phyloP scores from a whole-genome alignment of 2,888 invertebrate genomes.

The Parthenolecanium corni region DNA sequence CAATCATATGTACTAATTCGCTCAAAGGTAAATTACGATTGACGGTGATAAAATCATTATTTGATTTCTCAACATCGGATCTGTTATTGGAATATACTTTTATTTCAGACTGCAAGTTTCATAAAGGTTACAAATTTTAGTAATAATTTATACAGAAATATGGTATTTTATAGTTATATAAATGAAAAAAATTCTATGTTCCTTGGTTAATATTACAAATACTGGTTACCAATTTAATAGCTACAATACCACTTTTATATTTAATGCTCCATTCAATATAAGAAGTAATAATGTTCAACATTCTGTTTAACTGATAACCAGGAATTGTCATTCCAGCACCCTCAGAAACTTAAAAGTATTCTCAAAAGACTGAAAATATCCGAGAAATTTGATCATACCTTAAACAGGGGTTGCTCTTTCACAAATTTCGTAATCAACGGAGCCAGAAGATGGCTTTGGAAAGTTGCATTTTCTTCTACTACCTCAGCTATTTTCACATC shows the following conservation, averaged over 20 bases:
- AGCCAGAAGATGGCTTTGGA: neutral
- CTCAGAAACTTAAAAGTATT: no score
- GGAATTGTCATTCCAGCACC: neutral
- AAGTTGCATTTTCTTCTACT: neutral
- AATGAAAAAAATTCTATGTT: no score
- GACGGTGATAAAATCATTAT: neutral
- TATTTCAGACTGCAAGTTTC: neutral
- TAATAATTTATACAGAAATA: neutral
- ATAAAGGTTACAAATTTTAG: neutral
- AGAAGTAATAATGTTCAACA: no score
- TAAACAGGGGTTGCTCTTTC: slow-evolving; percentile 11
- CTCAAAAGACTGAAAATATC: no score
- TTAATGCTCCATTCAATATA: no score
- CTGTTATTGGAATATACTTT: neutral
- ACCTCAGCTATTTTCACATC: neutral
- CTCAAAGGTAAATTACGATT: slow-evolving; percentile 10
- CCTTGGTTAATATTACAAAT: no score
- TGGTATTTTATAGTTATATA: no score
- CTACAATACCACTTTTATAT: no score
- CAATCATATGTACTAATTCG: neutral
- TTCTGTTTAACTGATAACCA: no score
- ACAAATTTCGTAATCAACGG: slow-evolving; percentile 1
- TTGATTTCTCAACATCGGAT: neutral
- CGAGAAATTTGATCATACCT: neutral
- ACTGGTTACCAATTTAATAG: no score